Base-by-base conservation (phyloP, 2,888 invertebrate species). In the Baronia brevicornis region DNA sequence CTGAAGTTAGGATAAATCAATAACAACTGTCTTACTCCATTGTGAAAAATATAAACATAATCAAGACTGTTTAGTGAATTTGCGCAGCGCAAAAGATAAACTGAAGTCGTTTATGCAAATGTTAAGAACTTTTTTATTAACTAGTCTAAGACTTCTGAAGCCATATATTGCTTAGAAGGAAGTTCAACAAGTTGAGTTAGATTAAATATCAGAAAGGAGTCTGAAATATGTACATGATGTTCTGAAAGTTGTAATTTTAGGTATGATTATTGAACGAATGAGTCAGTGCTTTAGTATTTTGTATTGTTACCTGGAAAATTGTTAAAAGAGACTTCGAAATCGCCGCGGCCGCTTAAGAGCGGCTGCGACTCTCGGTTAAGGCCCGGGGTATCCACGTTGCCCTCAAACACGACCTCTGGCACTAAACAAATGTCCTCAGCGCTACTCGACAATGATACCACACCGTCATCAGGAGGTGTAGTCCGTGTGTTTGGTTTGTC, bases 351-450 rank as follows among this genome's bases (percentile, higher is more conserved):
- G 79, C 94, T 94, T 31, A 97, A 88, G 48, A 97, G 90, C 69
- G 97, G 97, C 86, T 97, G 96, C 82, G 94, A 95, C 88, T 97
- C 97, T 64, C 95, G 89, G 82, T 92, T 93, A 43, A 90, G 88
- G 44, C 92, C 91, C 66, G 92, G 89, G 30, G 92, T 91, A 89
- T 94, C 94, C 90, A 93, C 90, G 85, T 89, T 89, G 79, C 90
- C 88, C 79, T 91, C 92, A 75, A 94, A 95, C 48, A 89, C 89
- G 52, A 95, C 90, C 79, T 94, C 94, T 50, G 94, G 94, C 57
- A 94, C 89, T 70, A 91, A 84, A 71, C 89, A 88, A 70, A 91
- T 89, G 73, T 92, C 92, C 71, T 92, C 90, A 38, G 80, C 70
- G 61, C 85, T 86, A 69, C 79, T 84, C 47, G 87, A 87, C 61